Evolutionary conservation across 2,113 vertebrate species (phyloP), one percentile per base, ranked within the genome.

Genomic region (Myotis lucifugus): DNA sequence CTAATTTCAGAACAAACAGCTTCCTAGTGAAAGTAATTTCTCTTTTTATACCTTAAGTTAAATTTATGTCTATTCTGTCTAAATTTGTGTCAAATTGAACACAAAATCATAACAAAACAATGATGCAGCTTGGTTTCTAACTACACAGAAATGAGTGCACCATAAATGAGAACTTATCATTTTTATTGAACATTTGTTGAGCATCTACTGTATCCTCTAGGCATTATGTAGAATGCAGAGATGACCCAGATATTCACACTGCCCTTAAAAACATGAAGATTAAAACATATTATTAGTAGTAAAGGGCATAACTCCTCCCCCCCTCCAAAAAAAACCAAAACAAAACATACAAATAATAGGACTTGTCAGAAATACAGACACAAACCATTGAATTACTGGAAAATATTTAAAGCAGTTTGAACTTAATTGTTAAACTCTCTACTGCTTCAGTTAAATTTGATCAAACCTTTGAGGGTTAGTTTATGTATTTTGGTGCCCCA

Each of bases 81-180:
- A 92, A 42, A 42, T 42, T 8, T 42, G 42, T 42, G 85, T 92
- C 79, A 95, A 85, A 88, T 10, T 77, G 78, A 97, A 93, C 94
- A 77, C 64, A 88, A 95, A 96, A 74, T 81, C 12, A 52, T 74
- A 91, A 61, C 25, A 81, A 66, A 91, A 84, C 37, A 85, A 81
- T 77, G 59, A 81, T 27, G 19, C 3, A 46, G 6, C 9, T 81
- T 82, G 61, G 66, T 85, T 88, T 97, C 88, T 88, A 78, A 86
- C n/a, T 74, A 52, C 19, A 67, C 18, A 40, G 67, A 69, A 37
- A 19, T 70, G 40, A 69, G 21, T 34, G 48, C 21, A 82, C 19
- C 0, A 15, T 95, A 76, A 81, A 56, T 61, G 42, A 88, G 64
- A 21, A 70, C 27, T 34, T 82, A 19, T 2, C 52, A 29, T 85